These are phyloP conservation scores for Phataginus tetradactyla DNA, from an alignment of 2,797 vertebrate species.

Conservation along the genomic window DNA sequence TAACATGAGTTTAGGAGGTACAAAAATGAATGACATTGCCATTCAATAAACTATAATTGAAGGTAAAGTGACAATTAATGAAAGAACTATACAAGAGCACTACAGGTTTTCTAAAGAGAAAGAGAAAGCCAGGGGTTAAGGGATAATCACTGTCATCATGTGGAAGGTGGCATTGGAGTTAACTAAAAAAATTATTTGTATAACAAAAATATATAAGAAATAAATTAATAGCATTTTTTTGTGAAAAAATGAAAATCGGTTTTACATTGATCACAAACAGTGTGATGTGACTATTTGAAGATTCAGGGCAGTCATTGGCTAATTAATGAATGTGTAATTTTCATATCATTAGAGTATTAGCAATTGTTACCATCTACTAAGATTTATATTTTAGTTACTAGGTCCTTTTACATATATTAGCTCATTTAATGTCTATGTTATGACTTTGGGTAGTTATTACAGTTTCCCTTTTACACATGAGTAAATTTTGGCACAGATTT, in stretches of 20 bases:
- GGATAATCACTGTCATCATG: not conserved
- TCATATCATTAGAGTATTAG: not conserved
- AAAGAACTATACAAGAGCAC: not conserved
- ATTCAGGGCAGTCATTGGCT: not conserved
- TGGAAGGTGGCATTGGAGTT: not conserved
- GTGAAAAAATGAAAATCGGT: not conserved
- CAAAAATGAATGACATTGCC: not conserved
- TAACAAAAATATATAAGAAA: not conserved
- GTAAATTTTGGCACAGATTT: slow-evolving; percentile 6
- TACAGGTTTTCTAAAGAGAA: not conserved
- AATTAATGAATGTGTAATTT: not conserved
- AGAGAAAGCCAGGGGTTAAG: not conserved
- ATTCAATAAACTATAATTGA: not conserved
- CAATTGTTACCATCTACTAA: not conserved
- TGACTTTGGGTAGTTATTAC: slow-evolving; percentile 16
- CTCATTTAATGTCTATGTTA: not conserved
- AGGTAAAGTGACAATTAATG: not conserved
- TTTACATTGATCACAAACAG: not conserved
- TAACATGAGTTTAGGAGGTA: not conserved
- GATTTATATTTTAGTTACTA: not conserved
- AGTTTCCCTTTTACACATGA: slow-evolving; percentile 31
- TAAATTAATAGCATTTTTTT: not conserved
- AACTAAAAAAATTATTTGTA: not conserved
- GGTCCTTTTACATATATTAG: not conserved
- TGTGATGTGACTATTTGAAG: not conserved